These are phyloP conservation scores for Odontamblyopus lacepedii DNA, from an alignment of 2,797 vertebrate species.

Conservation along the genomic window DNA sequence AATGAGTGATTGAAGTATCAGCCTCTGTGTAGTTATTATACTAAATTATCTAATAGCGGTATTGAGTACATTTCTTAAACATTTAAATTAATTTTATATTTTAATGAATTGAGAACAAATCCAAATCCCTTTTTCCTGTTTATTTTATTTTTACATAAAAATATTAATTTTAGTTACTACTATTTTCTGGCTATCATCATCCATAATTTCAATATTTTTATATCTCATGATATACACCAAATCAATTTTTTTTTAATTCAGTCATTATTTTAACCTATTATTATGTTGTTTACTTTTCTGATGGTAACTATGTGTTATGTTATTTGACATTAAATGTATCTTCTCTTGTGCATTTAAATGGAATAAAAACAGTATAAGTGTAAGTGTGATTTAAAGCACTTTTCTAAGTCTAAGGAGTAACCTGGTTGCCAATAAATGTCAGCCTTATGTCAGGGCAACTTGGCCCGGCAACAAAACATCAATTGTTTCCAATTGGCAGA, in stretches of 20 bases:
- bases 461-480: slow-evolving; percentile 80
- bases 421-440: slow-evolving; percentile 64
- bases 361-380: neutral
- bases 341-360: neutral
- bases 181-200: neutral
- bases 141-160: no score
- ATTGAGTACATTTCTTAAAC: neutral
- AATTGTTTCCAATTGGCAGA: slow-evolving; percentile 82
- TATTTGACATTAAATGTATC: neutral
- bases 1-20: neutral
- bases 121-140: no score
- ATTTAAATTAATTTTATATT: neutral
- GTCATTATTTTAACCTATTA: neutral
- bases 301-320: neutral
- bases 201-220: no score
- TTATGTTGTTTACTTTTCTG: neutral
- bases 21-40: neutral
- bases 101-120: no score
- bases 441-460: slow-evolving; percentile 66
- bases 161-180: no score
- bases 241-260: neutral
- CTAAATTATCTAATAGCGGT: neutral
- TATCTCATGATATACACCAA: neutral
- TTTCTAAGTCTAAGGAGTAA: slow-evolving; percentile 53
- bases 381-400: slow-evolving; percentile 30